Percentiles rank a stretch among this genome's conserved stretches.
phyloP scores from a whole-genome alignment of 2,113 vertebrate genomes.

The Clarias magur region DNA sequence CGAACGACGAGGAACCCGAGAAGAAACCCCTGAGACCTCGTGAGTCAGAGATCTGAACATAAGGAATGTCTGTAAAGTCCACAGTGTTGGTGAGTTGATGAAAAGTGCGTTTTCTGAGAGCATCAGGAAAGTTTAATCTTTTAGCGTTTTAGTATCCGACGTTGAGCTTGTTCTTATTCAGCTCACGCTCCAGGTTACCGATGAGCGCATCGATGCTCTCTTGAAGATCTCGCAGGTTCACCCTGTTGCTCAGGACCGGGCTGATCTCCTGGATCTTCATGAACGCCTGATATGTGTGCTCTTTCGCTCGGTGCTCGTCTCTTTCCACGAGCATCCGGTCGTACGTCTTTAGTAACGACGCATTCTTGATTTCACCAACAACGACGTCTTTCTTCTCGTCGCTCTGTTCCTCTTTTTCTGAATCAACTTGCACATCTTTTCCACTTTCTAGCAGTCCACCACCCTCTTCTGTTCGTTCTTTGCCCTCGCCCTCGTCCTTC shows the following conservation, averaged over 20 bases:
- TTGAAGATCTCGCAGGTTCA: slow-evolving; percentile 93
- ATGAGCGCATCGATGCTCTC: slow-evolving; percentile 96
- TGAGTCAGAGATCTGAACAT: slow-evolving; percentile 57
- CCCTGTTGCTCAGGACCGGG: slow-evolving; percentile 78
- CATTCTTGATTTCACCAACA: not conserved
- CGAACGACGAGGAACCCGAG: slow-evolving; percentile 50
- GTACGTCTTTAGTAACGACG: slow-evolving; percentile 45
- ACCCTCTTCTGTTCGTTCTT: slow-evolving; percentile 38
- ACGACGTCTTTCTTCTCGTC: not conserved
- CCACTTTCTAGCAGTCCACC: slow-evolving; percentile 31
- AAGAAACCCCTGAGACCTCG: slow-evolving; percentile 40
- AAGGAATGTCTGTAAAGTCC: slow-evolving; percentile 34
- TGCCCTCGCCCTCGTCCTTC: slow-evolving; percentile 56
- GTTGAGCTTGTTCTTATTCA: slow-evolving; percentile 93
- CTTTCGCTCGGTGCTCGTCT: slow-evolving; percentile 61
- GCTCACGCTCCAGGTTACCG: slow-evolving; percentile 94
- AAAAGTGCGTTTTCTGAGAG: not conserved
- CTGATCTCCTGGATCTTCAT: slow-evolving; percentile 86
- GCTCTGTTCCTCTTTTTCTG: slow-evolving; percentile 49
- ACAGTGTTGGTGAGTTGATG: not conserved
- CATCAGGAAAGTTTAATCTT: not conserved
- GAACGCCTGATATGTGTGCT: slow-evolving; percentile 81
- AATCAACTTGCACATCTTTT: slow-evolving; percentile 50
- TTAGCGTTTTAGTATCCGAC: slow-evolving; percentile 75
- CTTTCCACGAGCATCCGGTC: slow-evolving; percentile 56